phyloP scores from a whole-genome alignment of 2,113 vertebrate species.

The Vimba vimba region DNA sequence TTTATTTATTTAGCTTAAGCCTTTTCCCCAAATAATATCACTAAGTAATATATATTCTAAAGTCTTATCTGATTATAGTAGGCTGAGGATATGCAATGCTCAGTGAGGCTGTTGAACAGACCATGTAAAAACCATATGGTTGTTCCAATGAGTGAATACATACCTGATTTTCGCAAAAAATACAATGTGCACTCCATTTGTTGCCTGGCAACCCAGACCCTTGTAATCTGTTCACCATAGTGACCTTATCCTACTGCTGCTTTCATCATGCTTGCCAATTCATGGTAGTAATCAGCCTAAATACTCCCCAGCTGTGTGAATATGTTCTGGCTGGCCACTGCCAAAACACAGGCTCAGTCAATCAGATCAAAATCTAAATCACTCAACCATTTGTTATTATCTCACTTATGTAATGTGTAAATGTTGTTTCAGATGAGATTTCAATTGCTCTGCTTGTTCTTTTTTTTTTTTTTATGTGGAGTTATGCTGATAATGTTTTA shows the following conservation, averaged over 20 bases:
- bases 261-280: conserved; percentile 43
- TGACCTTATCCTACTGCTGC: conserved; percentile 35
- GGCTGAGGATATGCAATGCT: background rate
- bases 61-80: background rate
- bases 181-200: conserved; percentile 40
- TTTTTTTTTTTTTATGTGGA: conserved; percentile 38
- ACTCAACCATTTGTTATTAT: conserved; percentile 52
- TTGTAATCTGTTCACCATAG: conserved; percentile 50
- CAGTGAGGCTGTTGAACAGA: background rate
- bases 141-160: background rate
- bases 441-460: conserved; percentile 1
- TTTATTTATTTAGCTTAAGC: background rate
- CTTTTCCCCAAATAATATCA: background rate
- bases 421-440: conserved; percentile 2
- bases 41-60: background rate
- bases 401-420: conserved; percentile 32
- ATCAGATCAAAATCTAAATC: conserved; percentile 63
- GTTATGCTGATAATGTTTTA: background rate
- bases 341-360: conserved; percentile 51
- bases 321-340: conserved; percentile 12
- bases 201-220: conserved; percentile 35
- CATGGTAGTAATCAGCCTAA: conserved; percentile 47
- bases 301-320: conserved; percentile 37
- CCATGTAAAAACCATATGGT: background rate
- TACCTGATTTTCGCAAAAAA: background rate